A percentile compares a stretch with the other conserved stretches of the same genome.
phyloP scores from a whole-genome alignment of 2,797 vertebrate genomes.

The Paramormyrops hopkinsi region DNA sequence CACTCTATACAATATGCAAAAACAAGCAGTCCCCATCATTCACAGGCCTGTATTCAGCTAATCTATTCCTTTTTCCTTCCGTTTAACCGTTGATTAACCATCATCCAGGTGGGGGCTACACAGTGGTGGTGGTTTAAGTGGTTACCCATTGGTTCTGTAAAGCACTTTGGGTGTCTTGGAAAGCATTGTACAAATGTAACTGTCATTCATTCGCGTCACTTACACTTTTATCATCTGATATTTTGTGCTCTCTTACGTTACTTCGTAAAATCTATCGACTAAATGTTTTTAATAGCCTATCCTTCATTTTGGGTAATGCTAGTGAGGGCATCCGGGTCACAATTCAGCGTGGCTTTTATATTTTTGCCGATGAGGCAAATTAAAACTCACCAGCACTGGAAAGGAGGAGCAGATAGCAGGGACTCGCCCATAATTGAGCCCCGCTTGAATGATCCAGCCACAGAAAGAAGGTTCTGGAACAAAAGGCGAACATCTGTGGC shows the following conservation, averaged over 20 bases:
- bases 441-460: neutral
- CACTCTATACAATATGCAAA: neutral
- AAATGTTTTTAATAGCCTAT: neutral
- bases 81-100: neutral
- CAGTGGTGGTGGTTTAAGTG: neutral
- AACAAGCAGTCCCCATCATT: neutral
- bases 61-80: neutral
- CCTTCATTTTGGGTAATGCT: neutral
- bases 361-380: neutral
- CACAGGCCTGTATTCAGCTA: neutral
- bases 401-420: neutral
- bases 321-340: neutral
- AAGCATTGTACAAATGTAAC: neutral
- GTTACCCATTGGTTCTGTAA: too few relatives aligned
- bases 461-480: constrained; percentile 9
- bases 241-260: neutral
- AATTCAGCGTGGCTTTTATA: neutral
- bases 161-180: neutral
- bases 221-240: neutral
- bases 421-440: neutral
- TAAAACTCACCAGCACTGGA: neutral
- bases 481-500: constrained; percentile 2
- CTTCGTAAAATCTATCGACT: neutral
- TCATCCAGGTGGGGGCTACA: neutral
- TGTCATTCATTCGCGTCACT: neutral